Conservation (phyloP, 2,888 invertebrate genomes). For the Harpalus rufipes region DNA sequence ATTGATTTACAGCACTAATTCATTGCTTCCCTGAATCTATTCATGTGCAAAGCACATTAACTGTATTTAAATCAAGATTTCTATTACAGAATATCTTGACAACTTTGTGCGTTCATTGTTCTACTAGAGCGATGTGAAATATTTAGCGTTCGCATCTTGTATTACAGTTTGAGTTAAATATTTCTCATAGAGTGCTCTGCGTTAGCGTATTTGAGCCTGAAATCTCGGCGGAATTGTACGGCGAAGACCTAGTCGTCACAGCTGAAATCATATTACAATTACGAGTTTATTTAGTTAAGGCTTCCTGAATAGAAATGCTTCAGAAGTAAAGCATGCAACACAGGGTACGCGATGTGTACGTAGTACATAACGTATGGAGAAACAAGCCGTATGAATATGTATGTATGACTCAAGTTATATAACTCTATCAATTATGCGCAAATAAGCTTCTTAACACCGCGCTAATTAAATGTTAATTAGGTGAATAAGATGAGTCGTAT, state of each 20-base stretch:
- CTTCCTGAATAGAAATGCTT: constrained; percentile 4
- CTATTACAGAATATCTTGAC: neutral
- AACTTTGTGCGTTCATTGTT: neutral
- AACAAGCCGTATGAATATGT: constrained; percentile 10
- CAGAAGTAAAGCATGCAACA: constrained; percentile 2
- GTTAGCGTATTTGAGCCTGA: neutral
- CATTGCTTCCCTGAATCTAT: neutral
- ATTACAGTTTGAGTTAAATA: neutral
- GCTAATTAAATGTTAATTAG: constrained; percentile 41
- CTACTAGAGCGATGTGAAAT: neutral
- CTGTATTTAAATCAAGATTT: neutral
- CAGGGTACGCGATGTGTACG: neutral
- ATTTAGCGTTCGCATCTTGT: neutral
- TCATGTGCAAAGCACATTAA: neutral
- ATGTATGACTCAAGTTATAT: neutral
- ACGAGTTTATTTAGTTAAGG: constrained; percentile 40
- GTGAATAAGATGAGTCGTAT: constrained; percentile 4
- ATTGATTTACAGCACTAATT: no score
- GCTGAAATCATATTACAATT: constrained; percentile 45
- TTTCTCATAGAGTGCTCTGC: neutral
- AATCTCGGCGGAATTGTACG: neutral
- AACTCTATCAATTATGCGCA: constrained; percentile 50
- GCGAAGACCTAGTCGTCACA: constrained; percentile 4
- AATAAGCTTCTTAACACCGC: constrained; percentile 35
- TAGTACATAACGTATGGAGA: no score